These are phyloP conservation scores for Pterois miles DNA, from an alignment of 2,797 vertebrate species.

Conservation along the genomic window DNA sequence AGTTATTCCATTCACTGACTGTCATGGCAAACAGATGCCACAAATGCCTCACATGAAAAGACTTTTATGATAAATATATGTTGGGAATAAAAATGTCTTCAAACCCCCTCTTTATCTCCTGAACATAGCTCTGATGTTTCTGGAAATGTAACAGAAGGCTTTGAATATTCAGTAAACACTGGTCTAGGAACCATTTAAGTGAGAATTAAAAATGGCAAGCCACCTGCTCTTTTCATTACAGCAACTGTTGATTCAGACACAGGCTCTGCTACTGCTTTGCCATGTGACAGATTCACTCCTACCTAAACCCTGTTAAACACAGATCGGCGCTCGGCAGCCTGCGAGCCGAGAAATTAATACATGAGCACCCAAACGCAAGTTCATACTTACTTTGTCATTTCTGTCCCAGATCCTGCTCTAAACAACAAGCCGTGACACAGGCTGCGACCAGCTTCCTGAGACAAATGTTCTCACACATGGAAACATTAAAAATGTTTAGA, in stretches of 20 bases:
- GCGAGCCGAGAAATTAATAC: slow-evolving; percentile 40
- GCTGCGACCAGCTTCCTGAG: not conserved
- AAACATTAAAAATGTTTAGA: slow-evolving; percentile 33
- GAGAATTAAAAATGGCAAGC: slow-evolving; percentile 79
- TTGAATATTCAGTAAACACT: slow-evolving; percentile 76
- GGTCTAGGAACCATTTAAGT: slow-evolving; percentile 70
- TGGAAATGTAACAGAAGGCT: slow-evolving; percentile 67
- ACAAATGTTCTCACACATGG: slow-evolving; percentile 50
- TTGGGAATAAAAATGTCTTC: slow-evolving; percentile 38
- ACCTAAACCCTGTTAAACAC: slow-evolving; percentile 60
- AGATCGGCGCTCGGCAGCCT: slow-evolving; percentile 46
- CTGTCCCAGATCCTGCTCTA: slow-evolving; percentile 23
- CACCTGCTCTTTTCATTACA: slow-evolving; percentile 79
- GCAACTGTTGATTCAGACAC: slow-evolving; percentile 72
- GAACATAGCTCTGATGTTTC: slow-evolving; percentile 41
- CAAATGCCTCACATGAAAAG: slow-evolving; percentile 28
- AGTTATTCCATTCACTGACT: not conserved
- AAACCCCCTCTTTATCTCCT: slow-evolving; percentile 37
- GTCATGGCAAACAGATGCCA: slow-evolving; percentile 1
- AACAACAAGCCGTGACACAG: slow-evolving; percentile 30
- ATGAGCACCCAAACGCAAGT: slow-evolving; percentile 30
- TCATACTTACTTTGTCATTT: slow-evolving; percentile 27
- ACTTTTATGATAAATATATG: slow-evolving; percentile 37
- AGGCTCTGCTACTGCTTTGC: slow-evolving; percentile 59
- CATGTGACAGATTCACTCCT: slow-evolving; percentile 66